These are phyloP conservation scores for Phrynosoma blainvillii DNA, from an alignment of 2,113 vertebrate species.

Conservation along the genomic window DNA sequence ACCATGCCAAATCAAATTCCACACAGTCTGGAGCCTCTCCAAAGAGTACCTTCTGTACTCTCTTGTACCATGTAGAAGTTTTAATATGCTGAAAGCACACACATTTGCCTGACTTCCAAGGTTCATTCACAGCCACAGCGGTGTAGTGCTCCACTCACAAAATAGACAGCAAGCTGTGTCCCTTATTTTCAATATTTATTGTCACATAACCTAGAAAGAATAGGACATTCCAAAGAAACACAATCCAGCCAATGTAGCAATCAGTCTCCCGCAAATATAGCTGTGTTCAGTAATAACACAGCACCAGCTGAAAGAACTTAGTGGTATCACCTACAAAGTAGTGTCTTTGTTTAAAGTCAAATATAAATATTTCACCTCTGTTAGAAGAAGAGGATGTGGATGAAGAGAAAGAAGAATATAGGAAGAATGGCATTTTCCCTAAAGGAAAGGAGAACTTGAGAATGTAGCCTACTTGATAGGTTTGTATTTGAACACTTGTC, in stretches of 20 bases:
- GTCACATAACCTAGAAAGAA: slow-evolving; percentile 10
- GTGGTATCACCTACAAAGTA: background rate
- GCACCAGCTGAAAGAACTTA: slow-evolving; percentile 22
- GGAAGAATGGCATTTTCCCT: background rate
- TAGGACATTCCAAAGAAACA: slow-evolving; percentile 25
- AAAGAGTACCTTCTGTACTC: background rate
- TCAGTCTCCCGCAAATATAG: background rate
- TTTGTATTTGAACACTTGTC: too few species aligned
- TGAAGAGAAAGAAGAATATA: background rate
- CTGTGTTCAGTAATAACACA: slow-evolving; percentile 6
- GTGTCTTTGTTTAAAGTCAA: background rate
- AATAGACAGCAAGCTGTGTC: background rate
- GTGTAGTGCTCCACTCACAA: background rate
- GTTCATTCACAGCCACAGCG: background rate
- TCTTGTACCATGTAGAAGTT: background rate
- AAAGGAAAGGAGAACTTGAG: background rate
- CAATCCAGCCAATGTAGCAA: slow-evolving; percentile 27
- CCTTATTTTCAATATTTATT: background rate
- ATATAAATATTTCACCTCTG: background rate
- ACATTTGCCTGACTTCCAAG: background rate
- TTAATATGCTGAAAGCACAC: background rate
- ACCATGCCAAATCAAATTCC: background rate
- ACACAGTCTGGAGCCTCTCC: background rate
- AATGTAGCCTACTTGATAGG: background rate
- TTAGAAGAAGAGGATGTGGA: background rate